Percentiles rank a stretch among this genome's conserved stretches.
These are phyloP conservation scores for Aurelia aurita DNA, from an alignment of 30 jellyfish, hydroid and myxozoan genomes.

Conservation along the genomic window DNA sequence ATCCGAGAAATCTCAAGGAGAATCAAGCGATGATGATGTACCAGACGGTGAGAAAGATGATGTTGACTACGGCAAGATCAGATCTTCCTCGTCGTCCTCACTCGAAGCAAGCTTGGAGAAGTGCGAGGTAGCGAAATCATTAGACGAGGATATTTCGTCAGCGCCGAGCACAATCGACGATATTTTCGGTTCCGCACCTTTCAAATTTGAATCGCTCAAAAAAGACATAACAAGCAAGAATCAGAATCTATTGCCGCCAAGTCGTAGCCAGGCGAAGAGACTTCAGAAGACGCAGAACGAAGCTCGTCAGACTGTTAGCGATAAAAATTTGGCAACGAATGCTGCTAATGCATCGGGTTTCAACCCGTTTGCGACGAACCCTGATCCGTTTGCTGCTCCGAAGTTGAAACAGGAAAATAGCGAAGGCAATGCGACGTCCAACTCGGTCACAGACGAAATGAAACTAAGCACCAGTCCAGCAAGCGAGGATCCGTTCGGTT, in stretches of 20 bases:
- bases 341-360: not conserved
- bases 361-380: constrained; percentile 27
- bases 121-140: not conserved
- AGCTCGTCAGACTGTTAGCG: not conserved
- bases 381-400: constrained; percentile 27
- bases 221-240: not conserved
- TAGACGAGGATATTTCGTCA: not conserved
- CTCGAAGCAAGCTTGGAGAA: constrained; percentile 28
- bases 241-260: not conserved
- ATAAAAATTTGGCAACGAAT: not conserved
- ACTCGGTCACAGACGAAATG: constrained; percentile 7
- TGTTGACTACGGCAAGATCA: constrained; percentile 25
- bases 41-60: constrained; percentile 32
- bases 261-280: not conserved
- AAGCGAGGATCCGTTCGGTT: constrained; percentile 86
- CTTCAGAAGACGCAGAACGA: not conserved
- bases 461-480: constrained; percentile 33
- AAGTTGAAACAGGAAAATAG: not conserved
- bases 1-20: constrained; percentile 19
- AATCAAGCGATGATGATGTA: constrained; percentile 63
- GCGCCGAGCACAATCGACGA: constrained; percentile 39
- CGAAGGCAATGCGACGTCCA: not conserved
- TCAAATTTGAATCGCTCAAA: constrained; percentile 27
- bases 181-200: constrained; percentile 97
- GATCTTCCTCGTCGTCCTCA: constrained; percentile 51